Percentiles rank a stretch among this genome's conserved stretches.
Evolutionary conservation across 2,113 vertebrate genomes (phyloP).

Genomic region (Ailurus styani): DNA sequence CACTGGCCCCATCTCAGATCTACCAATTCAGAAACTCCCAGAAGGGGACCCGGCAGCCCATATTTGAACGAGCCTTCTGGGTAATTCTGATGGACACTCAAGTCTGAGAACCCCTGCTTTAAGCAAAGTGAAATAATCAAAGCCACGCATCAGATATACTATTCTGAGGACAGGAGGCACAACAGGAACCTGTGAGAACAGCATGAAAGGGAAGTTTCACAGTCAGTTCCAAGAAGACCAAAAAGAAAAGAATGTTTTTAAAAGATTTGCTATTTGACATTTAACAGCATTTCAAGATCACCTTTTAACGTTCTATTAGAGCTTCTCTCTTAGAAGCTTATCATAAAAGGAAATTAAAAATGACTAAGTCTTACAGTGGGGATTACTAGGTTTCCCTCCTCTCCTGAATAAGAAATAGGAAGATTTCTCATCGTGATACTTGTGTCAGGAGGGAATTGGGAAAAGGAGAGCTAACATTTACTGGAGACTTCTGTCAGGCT

Average conservation of each 20-base stretch:
- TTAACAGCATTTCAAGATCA: constrained; percentile 43
- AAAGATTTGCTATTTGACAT: constrained; percentile 46
- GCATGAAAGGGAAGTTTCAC: not conserved
- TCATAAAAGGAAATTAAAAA: constrained; percentile 60
- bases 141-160: not conserved
- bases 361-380: constrained; percentile 18
- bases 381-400: constrained; percentile 5
- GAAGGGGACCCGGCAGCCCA: too few relatives aligned
- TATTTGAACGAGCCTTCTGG: not conserved
- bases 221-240: not conserved
- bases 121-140: constrained; percentile 8
- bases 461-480: not conserved
- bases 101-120: not conserved
- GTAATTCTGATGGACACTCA: not conserved
- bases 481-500: not conserved
- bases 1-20: not conserved
- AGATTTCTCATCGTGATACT: not conserved
- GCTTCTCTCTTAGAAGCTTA: constrained; percentile 9
- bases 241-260: constrained; percentile 6
- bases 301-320: constrained; percentile 30
- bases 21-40: not conserved
- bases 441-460: not conserved
- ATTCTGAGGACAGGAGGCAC: not conserved
- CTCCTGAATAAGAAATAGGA: not conserved
- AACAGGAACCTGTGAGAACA: not conserved